These are phyloP conservation scores for Marcusenius ussheri DNA, from an alignment of 2,113 vertebrate genomes.

Conservation along the genomic window DNA sequence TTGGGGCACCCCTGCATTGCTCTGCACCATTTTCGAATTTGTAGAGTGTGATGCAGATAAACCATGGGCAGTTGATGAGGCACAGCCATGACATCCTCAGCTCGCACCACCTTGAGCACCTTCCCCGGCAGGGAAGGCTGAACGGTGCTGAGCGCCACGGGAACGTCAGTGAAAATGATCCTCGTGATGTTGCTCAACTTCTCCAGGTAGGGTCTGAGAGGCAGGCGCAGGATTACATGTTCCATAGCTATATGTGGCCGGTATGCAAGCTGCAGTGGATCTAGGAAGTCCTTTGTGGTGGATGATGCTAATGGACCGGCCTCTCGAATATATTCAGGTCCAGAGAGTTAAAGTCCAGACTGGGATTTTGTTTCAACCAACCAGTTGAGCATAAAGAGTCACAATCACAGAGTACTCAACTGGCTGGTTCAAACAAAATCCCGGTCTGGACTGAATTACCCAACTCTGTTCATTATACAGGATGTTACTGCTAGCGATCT, in stretches of 20 bases:
- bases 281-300: background rate
- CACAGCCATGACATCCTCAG: background rate
- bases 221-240: background rate
- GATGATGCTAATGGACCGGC: background rate
- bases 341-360: too few relatives aligned
- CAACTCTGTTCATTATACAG: background rate
- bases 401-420: too few relatives aligned
- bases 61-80: background rate
- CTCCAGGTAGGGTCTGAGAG: background rate
- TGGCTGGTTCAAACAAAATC: too few relatives aligned
- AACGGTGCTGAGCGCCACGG: background rate
- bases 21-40: background rate
- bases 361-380: too few relatives aligned
- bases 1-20: background rate
- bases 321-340: background rate
- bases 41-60: background rate
- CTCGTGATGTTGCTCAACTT: background rate
- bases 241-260: background rate
- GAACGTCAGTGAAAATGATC: background rate
- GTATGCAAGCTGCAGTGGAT: background rate
- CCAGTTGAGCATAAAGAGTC: too few relatives aligned
- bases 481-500: background rate
- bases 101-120: background rate
- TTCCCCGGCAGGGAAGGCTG: background rate
- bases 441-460: too few relatives aligned